Evolutionary conservation across 2,797 vertebrate species (phyloP), one percentile per base, ranked within the genome.

Genomic region (Ceryle rudis): DNA sequence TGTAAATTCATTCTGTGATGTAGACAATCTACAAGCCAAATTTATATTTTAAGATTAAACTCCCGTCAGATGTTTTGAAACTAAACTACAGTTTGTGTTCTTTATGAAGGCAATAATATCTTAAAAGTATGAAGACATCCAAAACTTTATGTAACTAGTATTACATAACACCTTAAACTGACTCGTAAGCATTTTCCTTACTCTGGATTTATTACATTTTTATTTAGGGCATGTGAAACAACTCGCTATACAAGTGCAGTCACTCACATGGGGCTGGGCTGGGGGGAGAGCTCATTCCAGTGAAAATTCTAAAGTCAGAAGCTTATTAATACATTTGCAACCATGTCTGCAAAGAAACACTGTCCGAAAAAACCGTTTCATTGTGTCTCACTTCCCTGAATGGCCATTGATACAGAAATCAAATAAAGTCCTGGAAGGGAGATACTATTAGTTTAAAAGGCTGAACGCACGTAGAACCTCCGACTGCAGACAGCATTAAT

Each of bases 171-270:
- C 90, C 71, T 81, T 49, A 69, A 70, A 89, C 67, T 89, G 86
- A 86, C 60, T 82, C 65, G 44, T 60, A 79, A 55, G 82, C 91
- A 17, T 94, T 90, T 89, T 75, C 66, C 89, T 72, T 91, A 83
- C 52, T 86, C 86, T 89, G 89, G 86, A 91, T 81, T 91, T 91
- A 93, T 80, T 84, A 92, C 89, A 88, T 77, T 94, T 96, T 94
- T 54, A 93, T 78, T 69, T 86, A 82, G 95, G 87, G 64, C 94
- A 95, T 93, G 73, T 72, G 91, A 95, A 96, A 94, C 81, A 89
- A 92, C 55, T 84, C 0, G 0, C 81, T 51, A 2, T 13, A 49
- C 20, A 31, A 91, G 49, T 41, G 85, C 72, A 69, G 88, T 69
- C 86, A 47, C 77, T 74, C 75, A 60, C 41, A 37, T 5, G 57